Evolutionary conservation across 2,797 vertebrate genomes (phyloP).

Genomic region (Chiroxiphia lanceolata): DNA sequence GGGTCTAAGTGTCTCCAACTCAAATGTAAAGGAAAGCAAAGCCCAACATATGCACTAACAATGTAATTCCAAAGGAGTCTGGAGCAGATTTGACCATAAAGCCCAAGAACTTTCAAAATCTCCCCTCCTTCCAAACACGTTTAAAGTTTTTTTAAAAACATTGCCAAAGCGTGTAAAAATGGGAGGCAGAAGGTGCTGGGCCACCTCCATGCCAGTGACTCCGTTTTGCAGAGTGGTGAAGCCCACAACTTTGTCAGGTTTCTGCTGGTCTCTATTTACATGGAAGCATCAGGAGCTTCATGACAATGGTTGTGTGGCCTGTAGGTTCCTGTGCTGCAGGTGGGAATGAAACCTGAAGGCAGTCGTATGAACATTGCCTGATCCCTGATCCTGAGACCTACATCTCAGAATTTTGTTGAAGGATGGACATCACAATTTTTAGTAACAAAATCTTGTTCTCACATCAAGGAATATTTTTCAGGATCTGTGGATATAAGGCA

Average conservation of each 20-base stretch:
- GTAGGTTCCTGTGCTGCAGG: neutral
- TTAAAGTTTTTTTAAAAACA: neutral
- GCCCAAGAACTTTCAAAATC: neutral
- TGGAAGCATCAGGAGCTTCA: neutral
- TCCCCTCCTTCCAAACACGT: neutral
- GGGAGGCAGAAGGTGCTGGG: neutral
- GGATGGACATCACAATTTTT: neutral
- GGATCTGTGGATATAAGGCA: neutral
- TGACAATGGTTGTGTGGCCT: neutral
- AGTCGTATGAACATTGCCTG: neutral
- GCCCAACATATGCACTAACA: neutral
- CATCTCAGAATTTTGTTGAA: neutral
- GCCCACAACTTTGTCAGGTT: neutral
- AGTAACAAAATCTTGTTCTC: neutral
- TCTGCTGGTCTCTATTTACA: neutral
- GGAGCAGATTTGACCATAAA: neutral
- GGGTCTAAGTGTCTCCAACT: neutral
- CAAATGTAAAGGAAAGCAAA: neutral
- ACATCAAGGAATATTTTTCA: neutral
- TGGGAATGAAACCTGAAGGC: neutral
- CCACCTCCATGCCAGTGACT: too few species aligned
- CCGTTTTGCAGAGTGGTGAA: neutral
- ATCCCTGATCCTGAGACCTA: neutral
- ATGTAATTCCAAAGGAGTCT: neutral
- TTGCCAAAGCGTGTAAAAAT: neutral